Evolutionary conservation across 1,140 invertebrate genomes (phyloP).

Genomic region (Drosophila tani): DNA sequence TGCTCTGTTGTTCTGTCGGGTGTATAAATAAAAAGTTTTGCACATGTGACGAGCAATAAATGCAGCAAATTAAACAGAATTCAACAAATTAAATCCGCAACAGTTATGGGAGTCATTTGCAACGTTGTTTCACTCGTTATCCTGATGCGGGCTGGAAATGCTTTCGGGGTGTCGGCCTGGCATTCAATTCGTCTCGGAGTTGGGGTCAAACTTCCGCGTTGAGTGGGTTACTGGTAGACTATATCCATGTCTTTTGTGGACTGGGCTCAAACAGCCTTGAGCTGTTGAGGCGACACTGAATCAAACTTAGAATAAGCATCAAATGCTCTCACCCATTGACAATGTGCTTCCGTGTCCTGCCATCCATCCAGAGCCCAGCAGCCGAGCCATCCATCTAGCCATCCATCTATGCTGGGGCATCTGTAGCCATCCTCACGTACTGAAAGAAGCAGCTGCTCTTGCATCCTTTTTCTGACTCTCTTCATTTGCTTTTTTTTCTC

Average conservation of each 20-base stretch:
- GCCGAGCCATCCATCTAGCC: slow-evolving; percentile 25
- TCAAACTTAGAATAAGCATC: slow-evolving; percentile 66
- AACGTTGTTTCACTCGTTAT: slow-evolving; percentile 15
- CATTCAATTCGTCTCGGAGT: slow-evolving; percentile 27
- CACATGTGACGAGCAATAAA: slow-evolving; percentile 64
- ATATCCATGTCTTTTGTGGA: slow-evolving; percentile 20
- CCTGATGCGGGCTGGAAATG: background rate
- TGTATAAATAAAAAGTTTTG: slow-evolving; percentile 49
- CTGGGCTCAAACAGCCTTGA: slow-evolving; percentile 21
- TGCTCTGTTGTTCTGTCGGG: background rate
- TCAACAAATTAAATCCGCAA: slow-evolving; percentile 65
- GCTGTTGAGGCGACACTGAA: slow-evolving; percentile 57
- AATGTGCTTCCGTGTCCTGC: slow-evolving; percentile 64
- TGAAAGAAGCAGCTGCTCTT: slow-evolving; percentile 46
- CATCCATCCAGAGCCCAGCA: slow-evolving; percentile 4
- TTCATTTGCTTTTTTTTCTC: slow-evolving; percentile 53
- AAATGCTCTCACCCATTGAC: slow-evolving; percentile 59
- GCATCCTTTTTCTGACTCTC: slow-evolving; percentile 23
- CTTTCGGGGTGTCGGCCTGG: slow-evolving; percentile 8
- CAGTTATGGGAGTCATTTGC: slow-evolving; percentile 26
- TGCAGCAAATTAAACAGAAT: slow-evolving; percentile 72
- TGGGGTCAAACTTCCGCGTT: slow-evolving; percentile 57
- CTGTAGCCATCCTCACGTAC: slow-evolving; percentile 22
- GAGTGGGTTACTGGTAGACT: background rate
- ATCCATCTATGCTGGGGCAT: slow-evolving; percentile 34